Evolutionary conservation across 1,140 invertebrate species (phyloP), one percentile per base, ranked within the genome.

Genomic region (Reticulitermes speratus): DNA sequence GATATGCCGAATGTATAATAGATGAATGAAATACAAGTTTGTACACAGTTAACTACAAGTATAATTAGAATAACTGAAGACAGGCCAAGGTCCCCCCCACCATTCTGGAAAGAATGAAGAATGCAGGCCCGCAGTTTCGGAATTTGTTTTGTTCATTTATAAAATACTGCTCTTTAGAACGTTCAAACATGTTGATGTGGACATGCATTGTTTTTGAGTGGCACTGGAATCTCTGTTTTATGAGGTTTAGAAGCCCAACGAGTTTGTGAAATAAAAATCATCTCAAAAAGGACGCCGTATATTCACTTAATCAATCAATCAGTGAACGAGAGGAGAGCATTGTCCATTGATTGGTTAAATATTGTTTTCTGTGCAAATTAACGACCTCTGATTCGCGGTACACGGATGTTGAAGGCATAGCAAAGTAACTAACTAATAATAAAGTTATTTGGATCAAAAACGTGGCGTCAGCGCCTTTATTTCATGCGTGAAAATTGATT

Each of bases 371-470:
- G n/a, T 75, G n/a, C 9, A 30, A 75, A n/a, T n/a, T 25, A 75
- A 30, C 3, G 7, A 19, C 21, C 59, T 19, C 59, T 65, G 59
- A 65, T 65, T 23, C 59, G 25, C 59, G 14, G 25, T 65, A 75
- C n/a, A 9, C n/a, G n/a, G 25, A 75, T 75, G 2, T 30, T 30
- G 65, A 75, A 75, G n/a, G 65, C 65, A 30, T 30, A 75, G 65
- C 65, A 75, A 55, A 2, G 65, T 75, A 75, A 75, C n/a, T 30
- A 75, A 23, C 59, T 65, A 65, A 65, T 65, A 65, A 65, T 65
- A 75, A 75, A 30, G 25, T 75, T 75, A 75, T 75, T 75, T n/a
- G 65, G 21, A 75, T 75, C 65, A 75, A 30, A 75, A 75, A 75
- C 65, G 65, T 75, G 25, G 25, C 65, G 65, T 75, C 65, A 30